Evolutionary conservation across 1,140 invertebrate species (phyloP).

Genomic region (Magallana ariakensis): DNA sequence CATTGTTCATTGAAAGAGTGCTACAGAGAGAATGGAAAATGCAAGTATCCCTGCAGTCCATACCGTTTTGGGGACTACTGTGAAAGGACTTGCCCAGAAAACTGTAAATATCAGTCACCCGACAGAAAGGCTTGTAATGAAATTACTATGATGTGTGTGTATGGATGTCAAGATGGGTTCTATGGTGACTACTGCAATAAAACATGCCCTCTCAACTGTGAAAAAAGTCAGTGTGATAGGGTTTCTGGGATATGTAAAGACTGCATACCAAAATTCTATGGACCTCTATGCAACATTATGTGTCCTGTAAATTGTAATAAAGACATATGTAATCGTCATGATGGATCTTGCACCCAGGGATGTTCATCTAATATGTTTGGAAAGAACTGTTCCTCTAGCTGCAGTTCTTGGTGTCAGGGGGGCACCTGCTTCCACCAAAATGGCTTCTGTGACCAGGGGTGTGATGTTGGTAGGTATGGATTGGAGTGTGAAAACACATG

Average conservation of each 20-base stretch:
- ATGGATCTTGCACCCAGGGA: constrained; percentile 43
- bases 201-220: constrained; percentile 10
- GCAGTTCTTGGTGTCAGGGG: not conserved
- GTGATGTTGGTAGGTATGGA: constrained; percentile 28
- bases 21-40: constrained; percentile 30
- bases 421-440: constrained; percentile 21
- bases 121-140: constrained; percentile 31
- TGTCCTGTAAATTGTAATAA: constrained; percentile 31
- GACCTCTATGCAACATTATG: not conserved
- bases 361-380: constrained; percentile 28
- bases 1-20: constrained; percentile 39
- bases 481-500: constrained; percentile 15
- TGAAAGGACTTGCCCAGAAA: constrained; percentile 22
- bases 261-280: constrained; percentile 2
- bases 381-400: not conserved
- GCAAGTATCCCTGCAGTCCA: constrained; percentile 35
- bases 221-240: constrained; percentile 27
- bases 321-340: constrained; percentile 1
- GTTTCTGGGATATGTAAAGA: constrained; percentile 41
- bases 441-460: constrained; percentile 45
- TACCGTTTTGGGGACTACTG: constrained; percentile 40
- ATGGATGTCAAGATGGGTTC: constrained; percentile 40
- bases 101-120: not conserved
- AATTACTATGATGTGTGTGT: not conserved
- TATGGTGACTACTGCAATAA: constrained; percentile 51